A percentile compares a stretch with the other conserved stretches of the same genome.
Evolutionary conservation across 2,888 invertebrate species (phyloP).

Genomic region (Cheilosia impressa): DNA sequence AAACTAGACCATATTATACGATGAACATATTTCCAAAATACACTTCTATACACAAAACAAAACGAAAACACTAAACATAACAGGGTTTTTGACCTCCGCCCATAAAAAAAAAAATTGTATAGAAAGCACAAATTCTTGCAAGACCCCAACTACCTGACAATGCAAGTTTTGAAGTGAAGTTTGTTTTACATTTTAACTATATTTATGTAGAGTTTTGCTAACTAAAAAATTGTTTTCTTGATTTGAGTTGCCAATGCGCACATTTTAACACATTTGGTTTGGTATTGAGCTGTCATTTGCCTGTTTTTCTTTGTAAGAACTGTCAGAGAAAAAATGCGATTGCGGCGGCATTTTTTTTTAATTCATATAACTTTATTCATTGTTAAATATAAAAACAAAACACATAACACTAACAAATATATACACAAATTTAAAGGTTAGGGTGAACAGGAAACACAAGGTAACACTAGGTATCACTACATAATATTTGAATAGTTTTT

Average conservation of each 20-base stretch:
- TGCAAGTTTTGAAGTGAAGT: slow-evolving; percentile 47
- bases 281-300: neutral
- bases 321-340: slow-evolving; percentile 6
- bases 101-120: neutral
- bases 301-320: neutral
- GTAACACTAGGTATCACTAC: neutral
- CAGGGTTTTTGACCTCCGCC: slow-evolving; percentile 22
- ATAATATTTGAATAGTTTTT: too few relatives aligned
- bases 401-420: slow-evolving; percentile 23
- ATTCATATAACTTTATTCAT: neutral
- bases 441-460: neutral
- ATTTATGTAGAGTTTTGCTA: slow-evolving; percentile 5
- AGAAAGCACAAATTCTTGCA: slow-evolving; percentile 35
- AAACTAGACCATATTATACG: neutral
- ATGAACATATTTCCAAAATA: slow-evolving; percentile 45
- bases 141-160: slow-evolving; percentile 23
- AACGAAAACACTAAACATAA: slow-evolving; percentile 12
- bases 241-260: slow-evolving; percentile 17
- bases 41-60: slow-evolving; percentile 25
- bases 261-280: slow-evolving; percentile 6
- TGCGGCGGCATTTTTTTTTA: slow-evolving; percentile 2
- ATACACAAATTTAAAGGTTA: neutral
- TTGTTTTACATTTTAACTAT: slow-evolving; percentile 1
- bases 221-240: slow-evolving; percentile 22
- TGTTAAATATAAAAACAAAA: slow-evolving; percentile 1